These are phyloP conservation scores for Protophormia terraenovae DNA, from an alignment of 2,888 invertebrate species.

Conservation along the genomic window DNA sequence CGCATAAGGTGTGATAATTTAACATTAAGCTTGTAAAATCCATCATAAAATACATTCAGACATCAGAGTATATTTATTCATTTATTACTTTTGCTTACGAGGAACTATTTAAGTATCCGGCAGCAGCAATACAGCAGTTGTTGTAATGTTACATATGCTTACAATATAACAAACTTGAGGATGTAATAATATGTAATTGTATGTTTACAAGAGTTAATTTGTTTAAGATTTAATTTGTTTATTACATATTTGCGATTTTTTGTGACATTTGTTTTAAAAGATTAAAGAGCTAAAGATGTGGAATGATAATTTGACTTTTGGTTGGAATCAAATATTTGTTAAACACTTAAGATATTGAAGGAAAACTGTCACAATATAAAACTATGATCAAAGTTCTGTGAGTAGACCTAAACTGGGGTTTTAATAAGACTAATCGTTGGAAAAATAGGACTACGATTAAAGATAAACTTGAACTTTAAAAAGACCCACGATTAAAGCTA, in stretches of 20 bases:
- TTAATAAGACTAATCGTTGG: too few relatives aligned
- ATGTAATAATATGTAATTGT: slow-evolving; percentile 10
- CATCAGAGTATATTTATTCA: neutral
- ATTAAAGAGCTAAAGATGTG: neutral
- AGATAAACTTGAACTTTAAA: too few relatives aligned
- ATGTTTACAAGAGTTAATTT: neutral
- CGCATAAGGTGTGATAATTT: slow-evolving; percentile 64
- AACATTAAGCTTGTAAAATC: slow-evolving; percentile 63
- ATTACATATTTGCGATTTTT: neutral
- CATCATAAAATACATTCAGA: slow-evolving; percentile 50
- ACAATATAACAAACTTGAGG: neutral
- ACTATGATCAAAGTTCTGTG: too few relatives aligned
- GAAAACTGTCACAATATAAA: too few relatives aligned
- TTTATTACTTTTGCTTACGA: too few relatives aligned
- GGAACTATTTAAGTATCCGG: slow-evolving; percentile 8
- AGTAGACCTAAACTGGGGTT: too few relatives aligned
- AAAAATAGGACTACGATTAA: too few relatives aligned
- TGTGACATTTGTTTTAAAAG: slow-evolving; percentile 7
- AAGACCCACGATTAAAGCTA: too few relatives aligned
- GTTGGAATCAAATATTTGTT: too few relatives aligned
- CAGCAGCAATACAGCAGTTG: too few relatives aligned
- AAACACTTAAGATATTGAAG: too few relatives aligned
- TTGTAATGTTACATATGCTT: neutral
- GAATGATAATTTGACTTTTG: too few relatives aligned
- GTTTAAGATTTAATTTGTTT: neutral